Evolutionary conservation across 2,113 vertebrate genomes (phyloP), one percentile per base, ranked within the genome.

Genomic region (Isurus oxyrinchus): DNA sequence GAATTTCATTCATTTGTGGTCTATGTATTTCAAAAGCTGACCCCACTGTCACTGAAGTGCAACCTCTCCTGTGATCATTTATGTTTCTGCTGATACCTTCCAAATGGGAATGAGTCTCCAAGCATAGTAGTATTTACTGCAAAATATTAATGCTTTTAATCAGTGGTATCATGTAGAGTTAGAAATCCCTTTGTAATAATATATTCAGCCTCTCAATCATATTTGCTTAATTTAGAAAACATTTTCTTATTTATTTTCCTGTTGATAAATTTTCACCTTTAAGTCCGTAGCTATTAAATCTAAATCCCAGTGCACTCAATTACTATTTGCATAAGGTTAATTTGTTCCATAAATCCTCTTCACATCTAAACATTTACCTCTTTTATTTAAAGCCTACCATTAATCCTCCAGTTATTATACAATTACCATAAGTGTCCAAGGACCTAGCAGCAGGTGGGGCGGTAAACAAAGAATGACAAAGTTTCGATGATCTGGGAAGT

Each of bases 321-420:
- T 90, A 55, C 11, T 90, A 90, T 57, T 57, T 90, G 53, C 25
- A 31, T 3, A 57, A 90, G 53, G 53, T 90, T 90, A 57, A 57
- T 90, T 90, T 90, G 76, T 87, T 57, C 31, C 57, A 90, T 90
- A 90, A 55, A 90, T 55, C 49, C 76, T 81, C 76, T 81, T 81
- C 76, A 40, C 11, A 90, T 90, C 25, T 55, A 59, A 23, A 57
- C 53, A 57, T 90, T 90, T 90, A 90, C 21, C 25, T 90, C 10
- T 90, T 27, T 5, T 6, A 87, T 23, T 87, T 87, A 25, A 87
- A 87, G 49, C 21, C 49, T 25, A 53, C 6, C 53, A 55, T 55
- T 31, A 57, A 90, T 57, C 87, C 19, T 90, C 49, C 25, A 90
- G 25, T 90, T 55, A 23, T 87, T 90, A 90, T 27, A 57, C 53